Evolutionary conservation across 2,888 invertebrate species (phyloP).

Genomic region (Drosophila anomalata): DNA sequence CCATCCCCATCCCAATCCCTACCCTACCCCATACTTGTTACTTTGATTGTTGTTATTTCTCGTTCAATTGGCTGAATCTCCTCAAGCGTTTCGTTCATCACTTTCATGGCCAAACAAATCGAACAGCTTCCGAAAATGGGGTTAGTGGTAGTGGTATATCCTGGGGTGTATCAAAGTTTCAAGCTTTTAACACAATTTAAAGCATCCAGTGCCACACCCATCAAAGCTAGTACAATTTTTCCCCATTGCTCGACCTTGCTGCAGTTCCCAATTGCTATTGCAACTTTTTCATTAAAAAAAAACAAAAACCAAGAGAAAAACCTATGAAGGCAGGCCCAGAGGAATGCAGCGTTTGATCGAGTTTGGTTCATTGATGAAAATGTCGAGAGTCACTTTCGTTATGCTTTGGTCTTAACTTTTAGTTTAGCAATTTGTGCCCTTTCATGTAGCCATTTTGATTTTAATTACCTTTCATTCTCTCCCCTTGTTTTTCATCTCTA

Average conservation of each 20-base stretch:
- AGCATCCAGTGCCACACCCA: constrained; percentile 14
- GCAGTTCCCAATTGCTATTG: constrained; percentile 26
- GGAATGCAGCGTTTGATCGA: constrained; percentile 51
- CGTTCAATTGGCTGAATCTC: constrained; percentile 41
- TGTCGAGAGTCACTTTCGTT: constrained; percentile 53
- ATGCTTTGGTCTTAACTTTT: constrained; percentile 29
- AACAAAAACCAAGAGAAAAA: constrained; percentile 8
- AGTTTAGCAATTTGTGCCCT: constrained; percentile 42
- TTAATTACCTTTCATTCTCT: constrained; percentile 54
- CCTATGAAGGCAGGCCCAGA: not conserved
- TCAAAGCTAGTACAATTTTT: constrained; percentile 19
- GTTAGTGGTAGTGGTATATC: constrained; percentile 4
- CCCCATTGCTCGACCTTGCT: constrained; percentile 28
- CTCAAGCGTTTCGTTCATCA: constrained; percentile 46
- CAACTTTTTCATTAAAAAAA: constrained; percentile 21
- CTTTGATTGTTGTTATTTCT: constrained; percentile 46
- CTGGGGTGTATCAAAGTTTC: constrained; percentile 42
- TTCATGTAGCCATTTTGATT: constrained; percentile 55
- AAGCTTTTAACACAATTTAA: constrained; percentile 58
- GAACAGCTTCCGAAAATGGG: constrained; percentile 35
- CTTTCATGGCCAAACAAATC: constrained; percentile 62
- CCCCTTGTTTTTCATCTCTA: constrained; percentile 14
- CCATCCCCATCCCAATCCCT: not conserved
- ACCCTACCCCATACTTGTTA: constrained; percentile 18
- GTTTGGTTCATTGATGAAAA: constrained; percentile 53